Conservation (phyloP, 1,140 invertebrate species). For the Trinorchestia longiramus region DNA sequence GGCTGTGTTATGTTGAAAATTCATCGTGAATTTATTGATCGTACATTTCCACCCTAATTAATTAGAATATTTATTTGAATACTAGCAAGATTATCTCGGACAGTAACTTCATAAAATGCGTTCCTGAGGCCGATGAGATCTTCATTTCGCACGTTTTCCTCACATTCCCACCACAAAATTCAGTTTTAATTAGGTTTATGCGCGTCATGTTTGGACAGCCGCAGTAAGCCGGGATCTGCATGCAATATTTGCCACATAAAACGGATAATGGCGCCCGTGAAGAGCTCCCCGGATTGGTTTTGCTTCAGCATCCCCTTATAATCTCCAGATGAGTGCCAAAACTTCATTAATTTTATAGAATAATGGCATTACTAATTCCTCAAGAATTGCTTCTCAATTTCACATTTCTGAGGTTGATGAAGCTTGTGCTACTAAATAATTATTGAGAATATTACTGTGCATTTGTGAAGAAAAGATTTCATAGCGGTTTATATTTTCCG, state of each 20-base stretch:
- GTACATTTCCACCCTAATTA: no score
- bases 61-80: no score
- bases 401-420: not conserved
- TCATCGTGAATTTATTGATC: no score
- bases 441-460: not conserved
- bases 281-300: not conserved
- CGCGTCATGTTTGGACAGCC: not conserved
- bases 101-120: not conserved
- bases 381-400: not conserved
- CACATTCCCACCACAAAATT: not conserved
- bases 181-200: not conserved
- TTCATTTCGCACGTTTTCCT: not conserved
- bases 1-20: no score
- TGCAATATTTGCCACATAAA: not conserved
- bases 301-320: not conserved
- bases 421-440: not conserved
- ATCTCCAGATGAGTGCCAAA: not conserved
- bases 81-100: no score
- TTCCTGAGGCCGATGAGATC: not conserved
- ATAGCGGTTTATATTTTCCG: no score
- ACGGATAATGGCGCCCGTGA: not conserved
- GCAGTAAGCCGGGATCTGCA: not conserved
- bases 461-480: no score
- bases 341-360: not conserved
- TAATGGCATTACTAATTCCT: not conserved